Base-by-base conservation (phyloP, 2,888 invertebrate genomes). In the Coleophora deauratella region DNA sequence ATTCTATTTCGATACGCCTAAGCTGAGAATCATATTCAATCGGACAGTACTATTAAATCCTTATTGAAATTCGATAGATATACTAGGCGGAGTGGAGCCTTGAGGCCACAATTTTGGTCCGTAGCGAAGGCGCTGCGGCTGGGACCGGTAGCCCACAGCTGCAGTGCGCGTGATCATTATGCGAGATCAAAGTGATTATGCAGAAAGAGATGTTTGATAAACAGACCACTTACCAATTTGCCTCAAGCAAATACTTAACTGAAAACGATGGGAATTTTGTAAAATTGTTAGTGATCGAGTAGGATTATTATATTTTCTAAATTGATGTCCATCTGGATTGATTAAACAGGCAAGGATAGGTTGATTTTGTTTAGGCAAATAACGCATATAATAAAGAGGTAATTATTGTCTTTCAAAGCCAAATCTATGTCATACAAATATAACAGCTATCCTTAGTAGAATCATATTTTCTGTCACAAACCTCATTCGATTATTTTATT, bases 191-290 rank as follows among this genome's bases (percentile, higher is more conserved):
- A 59, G 56, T 62, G 80, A 80, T 80, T 80, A 72, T 72, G 55
- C 51, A 58, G 75, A 79, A 75, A 62, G 67, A 73, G 77, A 76
- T 77, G 68, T 71, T 75, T 76, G 78, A 80, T 80, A 81, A 77
- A 73, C 71, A 67, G 62, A 51, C 68, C 69, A 74, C 73, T 78
- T 81, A 82, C 75, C 76, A 75, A 72, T 72, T 72, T 51, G 71
- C 75, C 66, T 55, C 58, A 57, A 75, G 78, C 21, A 3, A 21
- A 21, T 21, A 6, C 68, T 54, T 49, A 49, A 55, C 53, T 52
- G 52, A 49, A 44, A 43, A 48, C 49, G 51, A 53, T 57, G 59
- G 59, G 57, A 55, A 62, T 60, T 64, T 62, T 66, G 60, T 21
- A 6, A 21, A 21, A 21, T 3, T 21, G n/a, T n/a, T n/a, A n/a